Percentiles rank a stretch among this genome's conserved stretches.
Conservation (phyloP, 2,113 vertebrate species). For the Panthera uncia region DNA sequence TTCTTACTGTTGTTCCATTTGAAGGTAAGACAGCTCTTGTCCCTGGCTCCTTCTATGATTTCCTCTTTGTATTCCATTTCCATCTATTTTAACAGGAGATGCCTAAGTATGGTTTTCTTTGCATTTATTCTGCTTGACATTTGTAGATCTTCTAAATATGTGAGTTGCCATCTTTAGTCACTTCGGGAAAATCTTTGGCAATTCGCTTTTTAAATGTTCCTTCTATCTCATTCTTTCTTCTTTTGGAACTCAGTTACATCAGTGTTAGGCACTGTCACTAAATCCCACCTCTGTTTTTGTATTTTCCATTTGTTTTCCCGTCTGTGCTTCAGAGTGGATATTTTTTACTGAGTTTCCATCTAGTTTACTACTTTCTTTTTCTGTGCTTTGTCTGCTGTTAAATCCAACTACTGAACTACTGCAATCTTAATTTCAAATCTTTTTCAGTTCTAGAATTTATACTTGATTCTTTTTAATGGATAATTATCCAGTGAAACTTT, state of each 20-base stretch:
- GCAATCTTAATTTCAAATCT: neutral
- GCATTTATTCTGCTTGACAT: neutral
- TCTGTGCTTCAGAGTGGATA: neutral
- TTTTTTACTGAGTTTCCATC: neutral
- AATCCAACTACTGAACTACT: neutral
- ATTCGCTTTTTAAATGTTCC: constrained; percentile 29
- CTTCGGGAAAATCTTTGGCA: neutral
- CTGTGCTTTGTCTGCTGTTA: constrained; percentile 31
- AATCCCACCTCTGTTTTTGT: neutral
- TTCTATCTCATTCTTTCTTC: neutral
- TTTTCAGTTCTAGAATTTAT: constrained; percentile 17
- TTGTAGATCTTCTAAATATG: neutral
- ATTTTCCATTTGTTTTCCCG: neutral
- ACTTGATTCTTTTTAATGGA: neutral
- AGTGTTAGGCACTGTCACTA: neutral
- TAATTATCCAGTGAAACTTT: neutral
- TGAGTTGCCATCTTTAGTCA: neutral
- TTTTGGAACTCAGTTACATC: neutral
- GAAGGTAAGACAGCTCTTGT: neutral
- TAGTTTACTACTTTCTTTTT: neutral
- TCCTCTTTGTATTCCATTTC: constrained; percentile 30
- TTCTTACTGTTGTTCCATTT: neutral
- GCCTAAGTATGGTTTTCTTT: neutral
- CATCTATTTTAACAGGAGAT: neutral
- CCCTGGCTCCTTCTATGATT: neutral